Conservation (phyloP, 2,113 vertebrate species). For the Isichthys henryi region DNA sequence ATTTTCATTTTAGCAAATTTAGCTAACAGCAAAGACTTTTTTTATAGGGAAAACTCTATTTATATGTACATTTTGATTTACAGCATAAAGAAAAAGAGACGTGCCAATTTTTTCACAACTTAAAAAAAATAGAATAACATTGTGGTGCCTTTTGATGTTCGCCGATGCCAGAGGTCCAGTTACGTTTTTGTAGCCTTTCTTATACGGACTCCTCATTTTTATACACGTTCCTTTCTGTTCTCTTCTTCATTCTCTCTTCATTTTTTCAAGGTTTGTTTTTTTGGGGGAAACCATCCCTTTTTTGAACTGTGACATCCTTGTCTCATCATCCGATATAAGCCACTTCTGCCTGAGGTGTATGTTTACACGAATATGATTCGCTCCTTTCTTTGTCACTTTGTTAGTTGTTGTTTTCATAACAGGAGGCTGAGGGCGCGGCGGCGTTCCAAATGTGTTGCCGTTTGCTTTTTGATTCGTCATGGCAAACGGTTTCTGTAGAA, state of each 20-base stretch:
- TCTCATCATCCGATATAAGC: constrained; percentile 64
- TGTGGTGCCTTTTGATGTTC: constrained; percentile 99
- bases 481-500: background rate
- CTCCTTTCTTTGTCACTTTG: constrained; percentile 50
- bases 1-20: constrained; percentile 99
- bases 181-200: constrained; percentile 86
- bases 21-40: constrained; percentile 97
- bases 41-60: constrained; percentile 99
- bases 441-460: constrained; percentile 25
- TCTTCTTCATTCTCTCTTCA: constrained; percentile 39
- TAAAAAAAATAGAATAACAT: constrained; percentile 90
- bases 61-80: constrained; percentile 99
- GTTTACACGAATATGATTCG: constrained; percentile 67
- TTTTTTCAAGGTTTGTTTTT: constrained; percentile 32
- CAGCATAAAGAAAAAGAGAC: constrained; percentile 84
- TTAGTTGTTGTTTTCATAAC: constrained; percentile 34
- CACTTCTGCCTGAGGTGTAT: constrained; percentile 66
- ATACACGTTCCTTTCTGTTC: constrained; percentile 55
- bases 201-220: constrained; percentile 76
- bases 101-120: constrained; percentile 99
- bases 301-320: constrained; percentile 55
- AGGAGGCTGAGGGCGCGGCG: constrained; percentile 45
- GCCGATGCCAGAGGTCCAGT: constrained; percentile 85
- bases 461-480: background rate
- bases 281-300: constrained; percentile 56